These are phyloP conservation scores for Pectinophora gossypiella DNA, from an alignment of 1,140 invertebrate species.

Conservation along the genomic window DNA sequence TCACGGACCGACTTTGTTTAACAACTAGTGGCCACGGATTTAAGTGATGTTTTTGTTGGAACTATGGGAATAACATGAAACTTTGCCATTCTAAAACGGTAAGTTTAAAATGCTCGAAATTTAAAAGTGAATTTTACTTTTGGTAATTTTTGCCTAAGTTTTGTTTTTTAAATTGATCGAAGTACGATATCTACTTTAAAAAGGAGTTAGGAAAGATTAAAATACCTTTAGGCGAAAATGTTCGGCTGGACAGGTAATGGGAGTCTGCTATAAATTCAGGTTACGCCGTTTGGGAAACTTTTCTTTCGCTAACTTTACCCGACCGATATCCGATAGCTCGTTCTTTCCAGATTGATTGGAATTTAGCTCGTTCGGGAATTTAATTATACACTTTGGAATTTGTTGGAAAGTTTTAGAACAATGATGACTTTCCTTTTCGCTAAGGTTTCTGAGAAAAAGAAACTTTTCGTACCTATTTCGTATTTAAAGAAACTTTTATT, in stretches of 20 bases:
- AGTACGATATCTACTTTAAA: too few relatives aligned
- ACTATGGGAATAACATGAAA: slow-evolving; percentile 30
- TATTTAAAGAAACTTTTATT: too few relatives aligned
- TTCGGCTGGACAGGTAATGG: background rate
- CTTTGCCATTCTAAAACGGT: slow-evolving; percentile 18
- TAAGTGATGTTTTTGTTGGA: slow-evolving; percentile 13
- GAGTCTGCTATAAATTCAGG: slow-evolving; percentile 8
- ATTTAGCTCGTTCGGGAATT: slow-evolving; percentile 4
- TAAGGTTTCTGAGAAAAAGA: too few relatives aligned
- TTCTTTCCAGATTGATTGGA: slow-evolving; percentile 13
- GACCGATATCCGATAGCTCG: slow-evolving; percentile 17
- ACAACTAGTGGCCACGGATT: slow-evolving; percentile 20
- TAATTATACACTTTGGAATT: slow-evolving; percentile 6
- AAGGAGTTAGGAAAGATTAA: too few relatives aligned
- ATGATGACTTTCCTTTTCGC: background rate
- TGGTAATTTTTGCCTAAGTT: background rate
- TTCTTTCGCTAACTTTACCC: slow-evolving; percentile 23
- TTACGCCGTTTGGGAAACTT: slow-evolving; percentile 16
- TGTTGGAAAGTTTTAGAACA: background rate
- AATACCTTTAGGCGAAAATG: background rate
- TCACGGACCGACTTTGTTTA: background rate
- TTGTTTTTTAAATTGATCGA: background rate
- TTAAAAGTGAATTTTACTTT: background rate
- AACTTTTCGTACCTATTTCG: too few relatives aligned
- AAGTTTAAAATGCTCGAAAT: slow-evolving; percentile 10